Evolutionary conservation across 2,797 vertebrate genomes (phyloP), one percentile per base, ranked within the genome.

Genomic region (Strix occidentalis): DNA sequence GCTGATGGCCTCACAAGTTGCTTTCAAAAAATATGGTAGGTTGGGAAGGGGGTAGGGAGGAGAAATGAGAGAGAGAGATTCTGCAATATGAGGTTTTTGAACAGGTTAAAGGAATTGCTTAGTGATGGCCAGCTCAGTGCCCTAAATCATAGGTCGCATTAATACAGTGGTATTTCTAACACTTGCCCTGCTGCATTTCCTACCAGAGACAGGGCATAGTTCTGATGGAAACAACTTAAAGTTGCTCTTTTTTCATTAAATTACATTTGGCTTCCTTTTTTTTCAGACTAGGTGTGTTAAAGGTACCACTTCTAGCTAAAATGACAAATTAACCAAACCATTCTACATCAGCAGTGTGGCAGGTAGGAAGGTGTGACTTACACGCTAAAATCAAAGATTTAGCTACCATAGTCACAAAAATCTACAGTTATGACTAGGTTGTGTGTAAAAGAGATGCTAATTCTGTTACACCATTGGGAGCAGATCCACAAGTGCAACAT

Each of bases 401-500:
- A 41, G 18, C 54, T 87, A 1, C 25, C 4, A 2, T n/a, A 83
- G 65, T 65, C 71, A 60, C 61, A 88, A 79, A 88, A 56, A 2
- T 12, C 9, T 39, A 8, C 46, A 46, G 6, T 29, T 90, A 26
- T 6, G 64, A 69, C 39, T 61, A 29, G 29, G 11, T 5, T 33
- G 29, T 58, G 16, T 69, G 33, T 78, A 53, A 80, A 90, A 60
- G 56, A 79, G 76, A 14, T n/a, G 24, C 21, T 16, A 8, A 10
- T 18, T 17, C 11, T 6, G 17, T 72, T 65, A 31, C 51, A 57
- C 39, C 18, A 4, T 4, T 29, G 48, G 63, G 51, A 87, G 56
- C 64, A 79, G 54, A 60, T 41, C 39, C n/a, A 21, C n/a, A 39
- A 43, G 35, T 58, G 25, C 65, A 61, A 5, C 0, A 0, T 56